Evolutionary conservation across 2,113 vertebrate species (phyloP).

Genomic region (Hemicordylus capensis): DNA sequence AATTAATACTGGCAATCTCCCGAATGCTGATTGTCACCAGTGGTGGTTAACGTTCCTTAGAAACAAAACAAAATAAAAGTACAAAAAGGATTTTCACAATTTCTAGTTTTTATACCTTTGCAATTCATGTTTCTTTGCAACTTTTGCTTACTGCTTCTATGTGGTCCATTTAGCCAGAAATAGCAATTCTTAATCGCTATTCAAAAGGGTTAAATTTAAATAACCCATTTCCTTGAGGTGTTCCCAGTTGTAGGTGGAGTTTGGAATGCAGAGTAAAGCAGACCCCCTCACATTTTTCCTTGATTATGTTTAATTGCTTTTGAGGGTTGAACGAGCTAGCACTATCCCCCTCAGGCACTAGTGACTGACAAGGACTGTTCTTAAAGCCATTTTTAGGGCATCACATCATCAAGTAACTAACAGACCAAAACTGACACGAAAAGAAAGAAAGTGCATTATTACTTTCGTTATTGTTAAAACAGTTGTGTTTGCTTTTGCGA

Average conservation of each 20-base stretch:
- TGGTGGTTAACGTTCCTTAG: not conserved
- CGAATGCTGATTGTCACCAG: not conserved
- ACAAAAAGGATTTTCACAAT: not conserved
- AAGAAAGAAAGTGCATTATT: constrained; percentile 70
- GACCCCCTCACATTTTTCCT: constrained; percentile 76
- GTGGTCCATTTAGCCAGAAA: not conserved
- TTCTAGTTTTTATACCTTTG: not conserved
- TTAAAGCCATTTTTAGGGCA: constrained; percentile 72
- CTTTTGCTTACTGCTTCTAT: not conserved
- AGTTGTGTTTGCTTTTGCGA: constrained; percentile 62
- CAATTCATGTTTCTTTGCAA: not conserved
- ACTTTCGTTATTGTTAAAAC: constrained; percentile 59
- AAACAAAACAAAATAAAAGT: not conserved
- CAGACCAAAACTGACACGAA: constrained; percentile 69
- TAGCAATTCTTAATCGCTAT: not conserved
- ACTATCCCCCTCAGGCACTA: constrained; percentile 64
- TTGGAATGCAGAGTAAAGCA: constrained; percentile 73
- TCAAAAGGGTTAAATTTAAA: constrained; percentile 71
- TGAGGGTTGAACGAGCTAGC: constrained; percentile 70
- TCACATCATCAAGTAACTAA: constrained; percentile 68
- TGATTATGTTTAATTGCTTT: constrained; percentile 86
- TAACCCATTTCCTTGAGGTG: constrained; percentile 38
- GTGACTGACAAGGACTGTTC: constrained; percentile 75
- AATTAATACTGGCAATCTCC: no score
- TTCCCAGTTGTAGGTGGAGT: constrained; percentile 76